Base-by-base conservation (phyloP, 2,797 vertebrate species). In the Loriculus beryllinus region DNA sequence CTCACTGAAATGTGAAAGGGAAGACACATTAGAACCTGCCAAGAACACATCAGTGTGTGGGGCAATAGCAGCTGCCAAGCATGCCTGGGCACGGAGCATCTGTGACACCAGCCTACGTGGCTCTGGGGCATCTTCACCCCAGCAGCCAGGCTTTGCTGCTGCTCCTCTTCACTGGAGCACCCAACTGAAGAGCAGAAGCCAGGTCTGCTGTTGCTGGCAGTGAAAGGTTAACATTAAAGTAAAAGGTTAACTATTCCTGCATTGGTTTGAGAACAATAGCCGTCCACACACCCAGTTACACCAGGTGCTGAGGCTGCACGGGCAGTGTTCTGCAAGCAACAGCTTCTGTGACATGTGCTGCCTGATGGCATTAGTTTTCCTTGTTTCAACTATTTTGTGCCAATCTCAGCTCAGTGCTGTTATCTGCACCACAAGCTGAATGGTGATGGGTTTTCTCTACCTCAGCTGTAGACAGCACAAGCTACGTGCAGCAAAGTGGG, bases 1-100 rank as follows among this genome's bases (percentile, higher is more conserved):
- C 81, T 25, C 43, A 22, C 39, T 11, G 26, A 74, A 52, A 82
- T 0, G 0, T 1, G 29, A 54, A n/a, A 23, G 57, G 62, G 19
- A 63, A 77, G 81, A 69, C 45, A 56, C 6, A 2, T 0, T 10
- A 62, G 67, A 62, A 26, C 10, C 63, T 28, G 63, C 28, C 69
- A 14, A 8, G 64, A 17, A 9, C 47, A 9, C 47, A 17, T 18
- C 1, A 8, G 4, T 3, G 10, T 1, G 0, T 0, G 54, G 67
- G 70, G 65, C 12, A 64, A 33, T 0, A 21, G 52, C 72, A 63
- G 87, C 69, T 54, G 28, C 64, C 43, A 9, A 26, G 45, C 14
- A 6, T 0, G 0, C 8, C 59, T 51, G 49, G 43, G 43, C 2
- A 0, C 0, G 3, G 49, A 60, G 22, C 25, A 2, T 5, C 22